phyloP scores from a whole-genome alignment of 1,140 invertebrate genomes.

The Lepidurus packardi region DNA sequence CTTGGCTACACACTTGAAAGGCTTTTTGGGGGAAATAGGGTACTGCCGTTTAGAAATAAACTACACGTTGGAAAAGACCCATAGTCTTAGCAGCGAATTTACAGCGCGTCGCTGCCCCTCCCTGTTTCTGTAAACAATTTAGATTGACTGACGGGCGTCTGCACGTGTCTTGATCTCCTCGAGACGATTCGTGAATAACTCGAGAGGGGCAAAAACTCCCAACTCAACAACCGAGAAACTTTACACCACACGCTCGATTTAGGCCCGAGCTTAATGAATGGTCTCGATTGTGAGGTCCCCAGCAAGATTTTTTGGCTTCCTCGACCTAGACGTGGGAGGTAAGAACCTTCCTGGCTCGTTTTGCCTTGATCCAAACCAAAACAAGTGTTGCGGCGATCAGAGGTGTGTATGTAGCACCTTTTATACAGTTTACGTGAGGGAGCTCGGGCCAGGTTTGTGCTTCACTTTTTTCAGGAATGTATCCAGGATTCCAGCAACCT shows the following conservation, averaged over 20 bases:
- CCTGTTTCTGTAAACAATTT: slow-evolving; percentile 8
- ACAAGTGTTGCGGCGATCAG: not conserved
- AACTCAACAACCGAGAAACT: not conserved
- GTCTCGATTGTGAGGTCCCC: too few species aligned
- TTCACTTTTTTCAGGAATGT: too few species aligned
- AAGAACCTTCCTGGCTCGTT: not conserved
- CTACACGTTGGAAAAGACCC: too few species aligned
- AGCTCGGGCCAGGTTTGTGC: not conserved
- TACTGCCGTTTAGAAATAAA: too few species aligned
- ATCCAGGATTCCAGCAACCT: too few species aligned
- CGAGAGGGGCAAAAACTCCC: not conserved
- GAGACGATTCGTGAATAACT: not conserved
- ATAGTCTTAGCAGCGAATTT: too few species aligned
- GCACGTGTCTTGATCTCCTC: not conserved
- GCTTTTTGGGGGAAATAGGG: too few species aligned
- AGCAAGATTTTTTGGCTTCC: too few species aligned
- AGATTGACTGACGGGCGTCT: not conserved
- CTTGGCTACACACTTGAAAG: too few species aligned
- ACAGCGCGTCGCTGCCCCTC: not conserved
- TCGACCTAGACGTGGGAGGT: too few species aligned
- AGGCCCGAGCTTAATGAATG: too few species aligned
- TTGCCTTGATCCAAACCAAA: not conserved
- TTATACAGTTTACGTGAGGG: not conserved
- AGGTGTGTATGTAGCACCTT: not conserved
- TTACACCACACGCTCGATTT: not conserved